Evolutionary conservation across 2,888 invertebrate species (phyloP).

Genomic region (Perizoma affinitatum): DNA sequence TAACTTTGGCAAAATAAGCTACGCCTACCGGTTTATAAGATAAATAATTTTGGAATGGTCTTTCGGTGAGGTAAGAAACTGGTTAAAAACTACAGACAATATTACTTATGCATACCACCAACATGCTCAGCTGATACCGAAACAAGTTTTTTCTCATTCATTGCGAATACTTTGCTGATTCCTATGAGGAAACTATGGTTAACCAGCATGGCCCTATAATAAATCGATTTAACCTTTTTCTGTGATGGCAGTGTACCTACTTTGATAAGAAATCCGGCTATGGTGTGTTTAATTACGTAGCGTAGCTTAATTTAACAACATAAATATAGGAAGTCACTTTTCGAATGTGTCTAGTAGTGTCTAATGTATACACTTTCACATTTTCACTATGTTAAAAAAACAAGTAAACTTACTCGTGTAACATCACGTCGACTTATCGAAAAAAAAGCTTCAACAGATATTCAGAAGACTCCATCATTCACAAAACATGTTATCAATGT

Average conservation of each 20-base stretch:
- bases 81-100: slow-evolving; percentile 50
- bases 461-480: slow-evolving; percentile 61
- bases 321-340: no score
- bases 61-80: slow-evolving; percentile 69
- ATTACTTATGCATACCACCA: slow-evolving; percentile 65
- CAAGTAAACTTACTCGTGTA: slow-evolving; percentile 72
- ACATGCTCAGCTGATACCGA: slow-evolving; percentile 71
- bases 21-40: slow-evolving; percentile 53
- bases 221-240: slow-evolving; percentile 17
- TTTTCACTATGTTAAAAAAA: no score
- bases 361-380: no score
- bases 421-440: slow-evolving; percentile 71
- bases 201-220: slow-evolving; percentile 17
- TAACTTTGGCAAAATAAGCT: slow-evolving; percentile 53
- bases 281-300: neutral
- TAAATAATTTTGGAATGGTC: slow-evolving; percentile 55
- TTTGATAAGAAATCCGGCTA: neutral
- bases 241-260: neutral
- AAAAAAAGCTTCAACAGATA: slow-evolving; percentile 45
- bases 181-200: slow-evolving; percentile 39
- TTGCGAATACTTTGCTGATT: slow-evolving; percentile 43
- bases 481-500: slow-evolving; percentile 43
- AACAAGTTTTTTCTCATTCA: slow-evolving; percentile 69
- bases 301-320: no score
- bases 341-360: no score